Conservation (phyloP, 2,113 vertebrate genomes). For the Thymallus thymallus region DNA sequence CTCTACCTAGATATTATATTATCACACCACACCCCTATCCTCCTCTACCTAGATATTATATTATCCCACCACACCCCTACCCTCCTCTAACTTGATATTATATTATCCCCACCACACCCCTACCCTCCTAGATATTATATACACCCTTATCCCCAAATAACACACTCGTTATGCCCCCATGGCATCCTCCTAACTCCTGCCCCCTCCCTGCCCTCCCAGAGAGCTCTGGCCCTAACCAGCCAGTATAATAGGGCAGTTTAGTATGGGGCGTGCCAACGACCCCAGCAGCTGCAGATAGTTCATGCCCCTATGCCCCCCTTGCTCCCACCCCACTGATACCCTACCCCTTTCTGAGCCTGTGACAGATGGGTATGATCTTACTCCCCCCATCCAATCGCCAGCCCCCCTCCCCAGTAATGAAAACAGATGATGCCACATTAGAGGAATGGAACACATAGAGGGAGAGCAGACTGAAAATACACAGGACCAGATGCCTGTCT, state of each 20-base stretch:
- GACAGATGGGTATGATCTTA: slow-evolving; percentile 62
- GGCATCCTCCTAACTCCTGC: not conserved
- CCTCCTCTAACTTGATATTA: too few relatives aligned
- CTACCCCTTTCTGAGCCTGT: slow-evolving; percentile 12
- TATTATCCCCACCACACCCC: not conserved
- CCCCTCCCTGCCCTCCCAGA: not conserved
- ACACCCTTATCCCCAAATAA: too few relatives aligned
- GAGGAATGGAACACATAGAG: slow-evolving; percentile 39
- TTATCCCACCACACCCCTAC: not conserved
- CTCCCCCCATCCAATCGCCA: slow-evolving; percentile 20
- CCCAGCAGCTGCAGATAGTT: slow-evolving; percentile 20
- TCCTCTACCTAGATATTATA: too few relatives aligned
- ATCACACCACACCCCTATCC: not conserved
- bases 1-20: too few relatives aligned
- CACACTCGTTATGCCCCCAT: not conserved
- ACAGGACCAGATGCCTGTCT: slow-evolving; percentile 56
- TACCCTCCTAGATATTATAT: too few relatives aligned
- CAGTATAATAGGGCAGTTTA: not conserved
- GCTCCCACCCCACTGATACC: slow-evolving; percentile 19
- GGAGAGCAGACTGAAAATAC: slow-evolving; percentile 47
- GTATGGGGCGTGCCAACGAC: not conserved
- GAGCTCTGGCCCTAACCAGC: slow-evolving; percentile 5
- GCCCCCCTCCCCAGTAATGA: slow-evolving; percentile 54
- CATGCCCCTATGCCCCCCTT: slow-evolving; percentile 11
- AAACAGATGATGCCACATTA: slow-evolving; percentile 57